Percentiles rank a stretch among this genome's conserved stretches.
Evolutionary conservation across 2,797 vertebrate species (phyloP).

Genomic region (Mormyrops attenuatus): DNA sequence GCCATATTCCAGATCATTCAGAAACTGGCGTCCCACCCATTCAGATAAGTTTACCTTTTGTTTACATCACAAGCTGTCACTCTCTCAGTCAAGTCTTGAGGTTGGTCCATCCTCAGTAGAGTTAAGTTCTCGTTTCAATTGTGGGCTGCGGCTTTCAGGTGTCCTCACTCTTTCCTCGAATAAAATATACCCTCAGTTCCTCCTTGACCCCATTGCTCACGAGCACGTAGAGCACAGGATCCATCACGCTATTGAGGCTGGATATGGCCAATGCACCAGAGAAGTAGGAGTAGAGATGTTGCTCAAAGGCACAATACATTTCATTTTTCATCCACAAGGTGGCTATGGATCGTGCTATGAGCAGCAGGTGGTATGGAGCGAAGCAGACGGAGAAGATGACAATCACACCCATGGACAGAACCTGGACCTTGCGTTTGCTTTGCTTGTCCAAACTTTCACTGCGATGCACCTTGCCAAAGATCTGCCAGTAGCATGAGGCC

Average conservation of each 20-base stretch:
- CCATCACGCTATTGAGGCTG: conserved; percentile 66
- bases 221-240: conserved; percentile 68
- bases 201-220: conserved; percentile 59
- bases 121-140: neutral
- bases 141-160: neutral
- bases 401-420: conserved; percentile 63
- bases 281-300: conserved; percentile 50
- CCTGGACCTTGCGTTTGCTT: conserved; percentile 60
- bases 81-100: neutral
- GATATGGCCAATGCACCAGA: conserved; percentile 58
- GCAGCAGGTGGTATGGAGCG: conserved; percentile 66
- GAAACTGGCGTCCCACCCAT: neutral
- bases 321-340: conserved; percentile 26
- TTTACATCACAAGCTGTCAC: neutral
- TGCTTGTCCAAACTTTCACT: conserved; percentile 54
- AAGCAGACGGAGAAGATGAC: conserved; percentile 67
- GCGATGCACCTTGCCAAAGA: conserved; percentile 57
- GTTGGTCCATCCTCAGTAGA: neutral
- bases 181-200: conserved; percentile 44
- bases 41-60: neutral
- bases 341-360: conserved; percentile 55
- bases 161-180: neutral
- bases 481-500: conserved; percentile 57
- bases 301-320: conserved; percentile 58
- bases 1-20: neutral